A percentile compares a stretch with the other conserved stretches of the same genome.
phyloP scores from a whole-genome alignment of 2,888 invertebrate species.

The Galerucella nymphaeae region DNA sequence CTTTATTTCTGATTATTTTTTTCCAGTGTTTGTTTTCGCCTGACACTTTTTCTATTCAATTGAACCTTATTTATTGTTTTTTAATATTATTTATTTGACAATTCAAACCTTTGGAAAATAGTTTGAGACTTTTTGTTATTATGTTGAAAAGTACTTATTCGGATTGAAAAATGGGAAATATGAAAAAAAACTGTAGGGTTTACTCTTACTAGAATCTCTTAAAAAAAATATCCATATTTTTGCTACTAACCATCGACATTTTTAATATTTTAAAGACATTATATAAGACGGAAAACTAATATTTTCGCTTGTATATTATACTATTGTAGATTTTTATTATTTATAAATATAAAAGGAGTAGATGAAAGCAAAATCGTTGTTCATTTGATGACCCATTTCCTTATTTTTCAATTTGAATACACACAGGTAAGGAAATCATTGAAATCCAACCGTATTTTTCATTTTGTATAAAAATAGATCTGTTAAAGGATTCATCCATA shows the following conservation, averaged over 20 bases:
- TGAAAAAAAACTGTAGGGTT: conserved; percentile 3
- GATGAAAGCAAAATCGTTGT: conserved; percentile 38
- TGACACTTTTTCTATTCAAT: too few species aligned
- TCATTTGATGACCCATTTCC: conserved; percentile 44
- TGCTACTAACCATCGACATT: conserved; percentile 20
- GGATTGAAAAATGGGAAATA: conserved; percentile 20
- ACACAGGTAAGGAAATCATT: not conserved
- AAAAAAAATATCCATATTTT: conserved; percentile 23
- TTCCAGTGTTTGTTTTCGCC: too few species aligned
- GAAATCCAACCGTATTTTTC: too few species aligned
- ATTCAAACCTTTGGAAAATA: not conserved
- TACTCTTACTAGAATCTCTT: conserved; percentile 25
- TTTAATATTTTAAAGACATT: conserved; percentile 19
- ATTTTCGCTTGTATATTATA: conserved; percentile 42
- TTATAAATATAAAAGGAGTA: conserved; percentile 48
- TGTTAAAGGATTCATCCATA: too few species aligned
- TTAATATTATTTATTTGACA: not conserved
- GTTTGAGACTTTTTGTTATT: not conserved
- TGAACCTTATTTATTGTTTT: not conserved
- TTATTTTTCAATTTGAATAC: conserved; percentile 30
- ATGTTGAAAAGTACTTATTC: conserved; percentile 10
- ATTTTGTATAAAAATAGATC: too few species aligned
- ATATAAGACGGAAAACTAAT: conserved; percentile 12
- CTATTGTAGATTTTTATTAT: conserved; percentile 45
- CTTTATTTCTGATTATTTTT: too few species aligned